phyloP scores from a whole-genome alignment of 2,113 vertebrate species.

The Tamias sibiricus region DNA sequence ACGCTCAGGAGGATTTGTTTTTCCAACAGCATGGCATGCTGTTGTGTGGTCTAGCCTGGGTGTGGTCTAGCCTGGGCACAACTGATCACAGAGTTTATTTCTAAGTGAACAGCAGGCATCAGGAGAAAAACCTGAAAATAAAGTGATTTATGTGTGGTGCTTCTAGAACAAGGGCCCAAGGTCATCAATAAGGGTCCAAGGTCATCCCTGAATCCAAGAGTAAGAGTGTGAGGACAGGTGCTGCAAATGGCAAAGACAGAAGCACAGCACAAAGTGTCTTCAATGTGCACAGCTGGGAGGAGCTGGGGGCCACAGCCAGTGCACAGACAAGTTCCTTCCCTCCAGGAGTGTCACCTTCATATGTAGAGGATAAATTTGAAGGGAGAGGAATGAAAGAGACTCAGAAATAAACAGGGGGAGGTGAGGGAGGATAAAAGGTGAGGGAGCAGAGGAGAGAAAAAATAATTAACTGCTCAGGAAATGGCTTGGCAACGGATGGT shows the following conservation, averaged over 20 bases:
- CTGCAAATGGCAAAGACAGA: neutral
- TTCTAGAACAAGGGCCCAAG: neutral
- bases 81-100: neutral
- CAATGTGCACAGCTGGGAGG: rapidly evolving
- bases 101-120: neutral
- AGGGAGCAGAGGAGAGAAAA: neutral
- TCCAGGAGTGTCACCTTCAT: neutral
- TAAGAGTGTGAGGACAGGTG: neutral
- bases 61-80: neutral
- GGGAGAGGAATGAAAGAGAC: neutral
- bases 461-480: neutral
- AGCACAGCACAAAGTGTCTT: neutral
- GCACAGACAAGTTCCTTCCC: neutral
- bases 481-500: neutral
- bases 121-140: neutral
- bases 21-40: neutral
- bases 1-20: neutral
- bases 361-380: neutral
- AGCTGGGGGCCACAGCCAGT: too few species aligned
- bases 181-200: neutral
- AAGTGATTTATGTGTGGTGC: rapidly evolving
- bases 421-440: rapidly evolving
- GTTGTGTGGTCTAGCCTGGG: neutral
- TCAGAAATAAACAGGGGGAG: too few species aligned
- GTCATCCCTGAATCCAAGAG: neutral